A percentile compares a stretch with the other conserved stretches of the same genome.
These are phyloP conservation scores for Alloplasta piceator DNA, from an alignment of 2,888 invertebrate species.

Conservation along the genomic window DNA sequence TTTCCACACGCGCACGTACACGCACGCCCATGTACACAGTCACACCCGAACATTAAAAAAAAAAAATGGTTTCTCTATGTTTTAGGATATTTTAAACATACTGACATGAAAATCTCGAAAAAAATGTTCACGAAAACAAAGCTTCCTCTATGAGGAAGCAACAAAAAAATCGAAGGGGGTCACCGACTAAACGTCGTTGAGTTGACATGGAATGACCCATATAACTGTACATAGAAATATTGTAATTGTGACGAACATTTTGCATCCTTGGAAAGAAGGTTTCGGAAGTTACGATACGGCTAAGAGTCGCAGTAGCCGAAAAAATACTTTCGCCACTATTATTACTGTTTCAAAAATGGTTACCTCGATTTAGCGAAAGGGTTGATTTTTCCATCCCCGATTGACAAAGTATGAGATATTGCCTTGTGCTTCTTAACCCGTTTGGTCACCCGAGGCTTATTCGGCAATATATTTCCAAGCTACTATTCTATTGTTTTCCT, in stretches of 20 bases:
- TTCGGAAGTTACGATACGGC: background rate
- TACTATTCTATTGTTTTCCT: slow-evolving; percentile 67
- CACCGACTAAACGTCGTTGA: no score
- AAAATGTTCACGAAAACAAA: no score
- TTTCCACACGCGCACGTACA: no score
- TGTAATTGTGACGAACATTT: slow-evolving; percentile 26
- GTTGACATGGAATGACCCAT: no score
- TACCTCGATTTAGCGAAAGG: slow-evolving; percentile 27
- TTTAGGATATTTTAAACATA: no score
- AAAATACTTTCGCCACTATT: slow-evolving; percentile 45
- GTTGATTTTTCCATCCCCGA: slow-evolving; percentile 21
- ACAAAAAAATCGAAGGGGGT: no score
- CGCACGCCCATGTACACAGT: no score
- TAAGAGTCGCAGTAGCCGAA: slow-evolving; percentile 56
- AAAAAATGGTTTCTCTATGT: no score
- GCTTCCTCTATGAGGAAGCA: no score
- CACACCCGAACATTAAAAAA: no score
- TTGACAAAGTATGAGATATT: slow-evolving; percentile 8
- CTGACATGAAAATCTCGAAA: no score
- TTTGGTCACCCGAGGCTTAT: slow-evolving; percentile 56
- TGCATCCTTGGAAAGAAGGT: slow-evolving; percentile 39
- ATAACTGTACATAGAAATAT: background rate
- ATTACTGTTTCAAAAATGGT: slow-evolving; percentile 37
- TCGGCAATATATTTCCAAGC: slow-evolving; percentile 65
- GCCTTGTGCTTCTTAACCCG: slow-evolving; percentile 61